phyloP scores from a whole-genome alignment of 1,140 invertebrate genomes.

The Trachelipus rathkii region DNA sequence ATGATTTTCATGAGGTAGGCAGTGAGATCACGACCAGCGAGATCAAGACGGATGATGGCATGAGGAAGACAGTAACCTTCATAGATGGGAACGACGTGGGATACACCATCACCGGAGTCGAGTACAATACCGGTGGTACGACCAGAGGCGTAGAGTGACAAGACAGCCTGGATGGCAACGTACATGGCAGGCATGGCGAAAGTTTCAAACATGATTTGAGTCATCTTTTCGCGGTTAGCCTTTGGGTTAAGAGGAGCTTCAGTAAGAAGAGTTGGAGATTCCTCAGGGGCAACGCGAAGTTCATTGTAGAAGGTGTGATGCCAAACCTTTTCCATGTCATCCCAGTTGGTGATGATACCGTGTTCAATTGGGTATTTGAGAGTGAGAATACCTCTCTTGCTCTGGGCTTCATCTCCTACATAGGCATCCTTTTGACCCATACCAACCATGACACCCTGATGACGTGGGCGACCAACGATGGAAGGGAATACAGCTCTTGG shows the following conservation, averaged over 20 bases:
- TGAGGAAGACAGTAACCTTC: slow-evolving; percentile 80
- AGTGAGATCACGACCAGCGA: slow-evolving; percentile 82
- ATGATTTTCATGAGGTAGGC: slow-evolving; percentile 90
- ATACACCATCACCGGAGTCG: slow-evolving; percentile 40
- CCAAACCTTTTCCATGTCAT: slow-evolving; percentile 97
- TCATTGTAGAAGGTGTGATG: slow-evolving; percentile 94
- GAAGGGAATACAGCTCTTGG: slow-evolving; percentile 88
- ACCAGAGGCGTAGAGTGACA: slow-evolving; percentile 68
- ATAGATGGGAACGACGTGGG: slow-evolving; percentile 4
- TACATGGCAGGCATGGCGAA: slow-evolving; percentile 81
- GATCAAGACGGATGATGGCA: slow-evolving; percentile 78
- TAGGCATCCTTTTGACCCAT: slow-evolving; percentile 90
- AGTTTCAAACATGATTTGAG: slow-evolving; percentile 51
- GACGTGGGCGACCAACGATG: slow-evolving; percentile 60
- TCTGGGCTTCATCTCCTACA: slow-evolving; percentile 89
- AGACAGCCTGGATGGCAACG: slow-evolving; percentile 84
- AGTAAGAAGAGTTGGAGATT: slow-evolving; percentile 84
- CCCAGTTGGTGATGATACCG: slow-evolving; percentile 93
- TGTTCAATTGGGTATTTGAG: slow-evolving; percentile 92
- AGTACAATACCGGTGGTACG: slow-evolving; percentile 24
- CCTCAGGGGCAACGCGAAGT: slow-evolving; percentile 86
- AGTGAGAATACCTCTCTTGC: slow-evolving; percentile 85
- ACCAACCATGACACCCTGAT: slow-evolving; percentile 82
- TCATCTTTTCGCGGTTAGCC: slow-evolving; percentile 71
- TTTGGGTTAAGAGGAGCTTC: slow-evolving; percentile 89